Evolutionary conservation across 1,140 invertebrate genomes (phyloP), one percentile per base, ranked within the genome.

Genomic region (Pachyrhynchus sulphureomaculatus): DNA sequence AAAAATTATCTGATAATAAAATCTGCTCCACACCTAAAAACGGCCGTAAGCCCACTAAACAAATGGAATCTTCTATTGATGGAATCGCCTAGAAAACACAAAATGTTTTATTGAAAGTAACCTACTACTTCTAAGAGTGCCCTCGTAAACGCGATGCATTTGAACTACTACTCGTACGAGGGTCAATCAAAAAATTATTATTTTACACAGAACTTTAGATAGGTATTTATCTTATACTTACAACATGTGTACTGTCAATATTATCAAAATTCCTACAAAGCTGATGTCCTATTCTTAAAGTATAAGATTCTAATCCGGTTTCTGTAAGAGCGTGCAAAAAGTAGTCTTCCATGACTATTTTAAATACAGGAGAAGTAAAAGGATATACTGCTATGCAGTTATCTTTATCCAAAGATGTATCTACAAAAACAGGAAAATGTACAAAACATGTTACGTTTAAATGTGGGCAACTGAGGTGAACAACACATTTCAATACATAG

Each of bases 271-370:
- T 75, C 17, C 68, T 49, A 26, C 69, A 74, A 12, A 85, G 68
- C 36, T 83, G 79, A 70, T 87, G 83, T 0, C 84, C 82, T 29
- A 86, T 77, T 29, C 88, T 79, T 23, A 88, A 77, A 0, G 90
- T 91, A 65, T 91, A 91, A 0, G 88, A 87, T 72, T 92, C 89
- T 4, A 93, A 78, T 1, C 89, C 90, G 57, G 86, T 86, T 34
- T 87, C 84, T 1, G 89, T 92, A 0, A 92, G 72, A 0, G 88
- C 89, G 72, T 91, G 89, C 1, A 93, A 72, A 45, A 89, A 80
- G 49, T 84, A 84, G 55, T 84, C 78, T 67, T 90, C 87, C 10
- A 91, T 75, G 5, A 82, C 80, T 24, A 90, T 81, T 42, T 83
- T 79, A 58, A 81, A 79, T 10, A 90, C 84, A 1, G 86, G 83